phyloP scores from a whole-genome alignment of 1,140 invertebrate genomes.

The Trichonephila inaurata region DNA sequence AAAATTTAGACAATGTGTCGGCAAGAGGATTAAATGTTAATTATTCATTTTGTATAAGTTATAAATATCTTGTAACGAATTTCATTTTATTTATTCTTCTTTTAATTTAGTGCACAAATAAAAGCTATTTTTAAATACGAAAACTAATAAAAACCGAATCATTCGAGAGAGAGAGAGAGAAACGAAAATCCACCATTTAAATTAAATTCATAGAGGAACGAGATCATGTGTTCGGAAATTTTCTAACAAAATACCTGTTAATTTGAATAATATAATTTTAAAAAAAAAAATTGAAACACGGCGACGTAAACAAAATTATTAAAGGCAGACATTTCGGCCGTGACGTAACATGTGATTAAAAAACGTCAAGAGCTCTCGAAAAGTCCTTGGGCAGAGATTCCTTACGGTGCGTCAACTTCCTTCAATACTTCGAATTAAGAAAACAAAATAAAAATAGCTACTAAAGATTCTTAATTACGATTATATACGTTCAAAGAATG shows the following conservation, averaged over 20 bases:
- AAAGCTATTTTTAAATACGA: neutral
- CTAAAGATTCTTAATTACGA: constrained; percentile 48
- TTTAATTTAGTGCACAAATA: neutral
- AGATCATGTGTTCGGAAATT: neutral
- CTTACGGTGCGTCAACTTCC: constrained; percentile 37
- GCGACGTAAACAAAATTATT: neutral
- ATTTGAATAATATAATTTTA: neutral
- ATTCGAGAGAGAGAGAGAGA: neutral
- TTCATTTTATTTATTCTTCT: neutral
- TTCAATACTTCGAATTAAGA: constrained; percentile 26
- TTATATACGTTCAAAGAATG: constrained; percentile 51
- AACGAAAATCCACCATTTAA: too few relatives aligned
- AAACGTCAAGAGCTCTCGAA: constrained; percentile 10
- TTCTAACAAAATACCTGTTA: neutral
- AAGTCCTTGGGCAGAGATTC: constrained; percentile 41
- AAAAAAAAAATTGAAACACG: neutral
- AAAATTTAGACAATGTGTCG: too few relatives aligned
- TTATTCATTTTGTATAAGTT: neutral
- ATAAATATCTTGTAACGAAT: neutral
- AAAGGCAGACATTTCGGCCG: neutral
- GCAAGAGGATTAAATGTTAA: neutral
- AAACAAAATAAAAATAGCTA: constrained; percentile 39
- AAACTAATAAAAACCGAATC: neutral
- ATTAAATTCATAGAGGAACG: neutral
- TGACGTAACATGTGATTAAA: neutral